Base-by-base conservation (phyloP, 2,113 vertebrate genomes). In the Mellivora capensis region DNA sequence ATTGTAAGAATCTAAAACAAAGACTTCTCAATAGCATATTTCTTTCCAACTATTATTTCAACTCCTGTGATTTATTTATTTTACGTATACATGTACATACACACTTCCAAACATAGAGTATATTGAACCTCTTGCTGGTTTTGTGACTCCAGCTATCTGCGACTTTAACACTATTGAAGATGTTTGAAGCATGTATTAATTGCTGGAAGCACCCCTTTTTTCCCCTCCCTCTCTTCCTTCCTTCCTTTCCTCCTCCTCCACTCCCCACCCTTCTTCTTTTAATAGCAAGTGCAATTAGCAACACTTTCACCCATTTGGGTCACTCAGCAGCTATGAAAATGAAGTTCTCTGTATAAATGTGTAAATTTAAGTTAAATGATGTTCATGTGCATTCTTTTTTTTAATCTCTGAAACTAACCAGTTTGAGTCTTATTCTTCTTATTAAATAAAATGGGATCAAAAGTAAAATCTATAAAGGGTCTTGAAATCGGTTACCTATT, bases 131-230 rank as follows among this genome's bases (percentile, higher is more conserved):
- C 18, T 64, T 59, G 57, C 77, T 88, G 14, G 37, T 61, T 94
- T 94, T 96, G 44, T 87, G 77, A 82, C 17, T 93, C 49, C 77
- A 96, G 85, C 18, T 94, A 86, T 83, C 91, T 54, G 29, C 87
- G 42, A 76, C 52, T 47, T 47, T 89, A 91, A 67, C 47, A 84
- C 20, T 54, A 69, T 61, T 67, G 57, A 88, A 86, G 34, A 76
- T 52, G 23, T 72, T 39, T n/a, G 31, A 25, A 82, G 57, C 27
- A 23, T 74, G 14, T 2, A 61, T 5, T 80, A 74, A 69, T 15
- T 87, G 79, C 44, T 54, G 39, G 85, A 83, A 91, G n/a, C 29
- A 54, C 25, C 64, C 13, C 3, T 54, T 87, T 59, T 34, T 31
- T 5, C 62, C 62, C 62, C 27, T 42, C 13, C 31, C 37, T 52